Conservation (phyloP, 2,113 vertebrate genomes). For the Python bivittatus region DNA sequence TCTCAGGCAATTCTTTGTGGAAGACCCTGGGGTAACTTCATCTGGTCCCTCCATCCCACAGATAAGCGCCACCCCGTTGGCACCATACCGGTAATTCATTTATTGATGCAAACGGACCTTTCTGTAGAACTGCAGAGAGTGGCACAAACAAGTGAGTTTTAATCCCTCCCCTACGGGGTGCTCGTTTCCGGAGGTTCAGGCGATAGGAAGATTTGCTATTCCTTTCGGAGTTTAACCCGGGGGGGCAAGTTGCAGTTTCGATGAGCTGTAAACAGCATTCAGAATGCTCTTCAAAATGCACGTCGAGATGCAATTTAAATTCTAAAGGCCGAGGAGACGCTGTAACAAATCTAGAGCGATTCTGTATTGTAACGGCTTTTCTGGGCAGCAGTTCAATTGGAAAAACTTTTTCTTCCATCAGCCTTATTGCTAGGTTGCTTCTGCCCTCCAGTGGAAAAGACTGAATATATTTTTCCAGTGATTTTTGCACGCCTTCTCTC, state of each 20-base stretch:
- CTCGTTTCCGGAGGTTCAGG: too few species aligned
- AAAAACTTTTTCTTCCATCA: too few species aligned
- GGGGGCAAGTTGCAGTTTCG: not conserved
- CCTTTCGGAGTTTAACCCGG: not conserved
- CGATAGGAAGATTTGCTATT: not conserved
- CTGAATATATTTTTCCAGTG: not conserved
- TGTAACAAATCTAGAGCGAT: not conserved
- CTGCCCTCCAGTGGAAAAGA: slow-evolving; percentile 61
- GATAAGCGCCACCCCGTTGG: too few species aligned
- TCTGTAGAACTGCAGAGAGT: not conserved
- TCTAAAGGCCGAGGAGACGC: not conserved
- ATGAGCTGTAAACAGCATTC: not conserved
- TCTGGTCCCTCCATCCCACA: too few species aligned
- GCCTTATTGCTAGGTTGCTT: not conserved
- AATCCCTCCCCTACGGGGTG: not conserved
- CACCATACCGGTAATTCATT: not conserved
- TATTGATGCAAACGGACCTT: not conserved
- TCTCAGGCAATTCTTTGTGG: not conserved
- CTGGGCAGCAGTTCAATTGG: not conserved
- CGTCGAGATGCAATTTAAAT: too few species aligned
- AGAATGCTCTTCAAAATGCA: not conserved
- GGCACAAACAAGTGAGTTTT: not conserved
- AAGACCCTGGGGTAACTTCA: too few species aligned
- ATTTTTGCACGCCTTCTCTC: not conserved
- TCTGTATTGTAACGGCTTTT: not conserved